A percentile compares a stretch with the other conserved stretches of the same genome.
phyloP scores from a whole-genome alignment of 2,113 vertebrate species.

The Bos indicus region DNA sequence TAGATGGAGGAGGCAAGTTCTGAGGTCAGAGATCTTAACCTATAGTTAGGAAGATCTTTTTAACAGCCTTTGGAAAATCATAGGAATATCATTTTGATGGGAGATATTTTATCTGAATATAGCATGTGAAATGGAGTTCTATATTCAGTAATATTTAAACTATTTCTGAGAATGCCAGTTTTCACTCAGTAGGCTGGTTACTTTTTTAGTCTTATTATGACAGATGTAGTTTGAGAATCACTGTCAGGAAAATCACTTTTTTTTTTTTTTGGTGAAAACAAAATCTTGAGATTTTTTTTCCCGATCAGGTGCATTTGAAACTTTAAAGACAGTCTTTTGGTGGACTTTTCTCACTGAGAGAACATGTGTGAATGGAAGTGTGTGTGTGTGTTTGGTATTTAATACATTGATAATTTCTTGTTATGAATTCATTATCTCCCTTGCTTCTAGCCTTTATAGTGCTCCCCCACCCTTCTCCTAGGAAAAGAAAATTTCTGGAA shows the following conservation, averaged over 20 bases:
- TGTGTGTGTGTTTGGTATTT: background rate
- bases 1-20: background rate
- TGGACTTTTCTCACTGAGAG: background rate
- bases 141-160: conserved; percentile 71
- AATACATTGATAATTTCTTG: background rate
- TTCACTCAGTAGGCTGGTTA: conserved; percentile 75
- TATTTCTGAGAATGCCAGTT: conserved; percentile 74
- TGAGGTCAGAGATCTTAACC: background rate
- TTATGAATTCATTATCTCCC: background rate
- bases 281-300: conserved; percentile 44
- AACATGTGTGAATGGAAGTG: background rate
- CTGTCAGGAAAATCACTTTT: conserved; percentile 68
- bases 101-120: conserved; percentile 48
- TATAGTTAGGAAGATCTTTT: background rate
- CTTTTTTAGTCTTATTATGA: conserved; percentile 78
- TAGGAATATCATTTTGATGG: conserved; percentile 32
- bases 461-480: background rate
- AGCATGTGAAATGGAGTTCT: conserved; percentile 48
- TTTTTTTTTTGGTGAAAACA: conserved; percentile 52
- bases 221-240: conserved; percentile 76
- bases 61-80: conserved; percentile 27
- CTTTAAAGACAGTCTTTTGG: background rate
- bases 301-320: conserved; percentile 39
- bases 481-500: background rate
- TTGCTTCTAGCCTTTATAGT: background rate